Evolutionary conservation across 35 echinoderm and acorn worm genomes (phyloP).

Genomic region (Nesometra sesokonis): DNA sequence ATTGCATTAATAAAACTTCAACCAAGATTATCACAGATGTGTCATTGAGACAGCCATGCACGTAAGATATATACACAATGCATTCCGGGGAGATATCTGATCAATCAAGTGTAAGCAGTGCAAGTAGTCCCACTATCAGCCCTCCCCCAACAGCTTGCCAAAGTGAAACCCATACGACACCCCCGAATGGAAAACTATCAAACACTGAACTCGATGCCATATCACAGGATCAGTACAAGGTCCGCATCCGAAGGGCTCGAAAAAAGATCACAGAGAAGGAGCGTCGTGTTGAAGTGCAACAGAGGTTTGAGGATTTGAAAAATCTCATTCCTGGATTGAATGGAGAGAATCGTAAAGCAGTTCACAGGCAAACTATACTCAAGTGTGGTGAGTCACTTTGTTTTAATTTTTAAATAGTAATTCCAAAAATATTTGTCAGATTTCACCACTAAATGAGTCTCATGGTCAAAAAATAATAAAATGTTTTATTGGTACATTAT

Average conservation of each 20-base stretch:
- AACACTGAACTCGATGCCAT: background rate
- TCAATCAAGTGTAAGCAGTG: background rate
- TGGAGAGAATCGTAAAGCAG: slow-evolving; percentile 17
- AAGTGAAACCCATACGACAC: background rate
- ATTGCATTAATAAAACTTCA: background rate
- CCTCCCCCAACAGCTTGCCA: background rate
- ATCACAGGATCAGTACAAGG: background rate
- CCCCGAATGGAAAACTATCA: background rate
- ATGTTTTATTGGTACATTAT: too few relatives aligned
- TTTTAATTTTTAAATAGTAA: background rate
- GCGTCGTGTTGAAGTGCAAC: slow-evolving; percentile 16
- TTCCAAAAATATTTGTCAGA: too few relatives aligned
- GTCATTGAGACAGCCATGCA: background rate
- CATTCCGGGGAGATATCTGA: background rate
- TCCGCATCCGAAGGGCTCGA: slow-evolving; percentile 11
- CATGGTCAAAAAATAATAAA: too few relatives aligned
- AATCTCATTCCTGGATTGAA: slow-evolving; percentile 25
- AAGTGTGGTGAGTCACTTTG: slow-evolving; percentile 12
- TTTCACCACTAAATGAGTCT: too few relatives aligned
- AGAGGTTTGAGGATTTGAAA: slow-evolving; percentile 19
- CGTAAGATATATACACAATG: background rate
- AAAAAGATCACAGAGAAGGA: slow-evolving; percentile 33
- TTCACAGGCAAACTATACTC: slow-evolving; percentile 18
- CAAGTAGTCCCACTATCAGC: background rate
- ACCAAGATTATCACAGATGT: background rate